Percentiles rank a stretch among this genome's conserved stretches.
Evolutionary conservation across 2,888 invertebrate species (phyloP).

Genomic region (Plagodis dolabraria): DNA sequence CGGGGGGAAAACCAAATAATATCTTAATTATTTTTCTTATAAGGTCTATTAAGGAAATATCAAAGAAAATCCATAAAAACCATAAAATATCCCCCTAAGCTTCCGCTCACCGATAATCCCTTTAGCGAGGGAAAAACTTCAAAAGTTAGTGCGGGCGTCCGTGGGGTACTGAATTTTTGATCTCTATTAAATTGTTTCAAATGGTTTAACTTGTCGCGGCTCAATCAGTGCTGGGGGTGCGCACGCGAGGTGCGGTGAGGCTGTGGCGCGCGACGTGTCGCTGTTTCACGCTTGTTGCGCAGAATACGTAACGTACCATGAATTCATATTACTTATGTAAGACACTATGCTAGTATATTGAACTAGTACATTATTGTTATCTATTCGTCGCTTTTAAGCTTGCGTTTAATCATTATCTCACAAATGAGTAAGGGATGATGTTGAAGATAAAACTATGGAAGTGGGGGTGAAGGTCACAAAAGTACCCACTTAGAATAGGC

Average conservation of each 20-base stretch:
- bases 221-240: conserved; percentile 75
- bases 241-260: conserved; percentile 46
- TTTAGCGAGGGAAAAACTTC: conserved; percentile 84
- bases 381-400: no score
- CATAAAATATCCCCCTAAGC: conserved; percentile 76
- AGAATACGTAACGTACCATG: conserved; percentile 57
- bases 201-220: conserved; percentile 85
- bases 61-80: conserved; percentile 71
- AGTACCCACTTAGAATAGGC: no score
- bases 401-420: no score
- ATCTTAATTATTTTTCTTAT: background rate
- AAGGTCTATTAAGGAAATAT: conserved; percentile 54
- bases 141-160: conserved; percentile 82
- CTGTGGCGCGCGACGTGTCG: conserved; percentile 31
- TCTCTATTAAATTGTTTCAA: conserved; percentile 86
- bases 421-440: no score
- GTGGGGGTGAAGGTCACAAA: no score
- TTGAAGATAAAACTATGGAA: no score
- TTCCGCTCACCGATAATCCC: conserved; percentile 80
- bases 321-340: background rate
- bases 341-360: no score
- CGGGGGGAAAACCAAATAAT: background rate
- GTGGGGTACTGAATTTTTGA: conserved; percentile 82
- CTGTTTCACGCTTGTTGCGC: conserved; percentile 66
- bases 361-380: no score